Evolutionary conservation across 2,888 invertebrate species (phyloP).

Genomic region (Neria commutata): DNA sequence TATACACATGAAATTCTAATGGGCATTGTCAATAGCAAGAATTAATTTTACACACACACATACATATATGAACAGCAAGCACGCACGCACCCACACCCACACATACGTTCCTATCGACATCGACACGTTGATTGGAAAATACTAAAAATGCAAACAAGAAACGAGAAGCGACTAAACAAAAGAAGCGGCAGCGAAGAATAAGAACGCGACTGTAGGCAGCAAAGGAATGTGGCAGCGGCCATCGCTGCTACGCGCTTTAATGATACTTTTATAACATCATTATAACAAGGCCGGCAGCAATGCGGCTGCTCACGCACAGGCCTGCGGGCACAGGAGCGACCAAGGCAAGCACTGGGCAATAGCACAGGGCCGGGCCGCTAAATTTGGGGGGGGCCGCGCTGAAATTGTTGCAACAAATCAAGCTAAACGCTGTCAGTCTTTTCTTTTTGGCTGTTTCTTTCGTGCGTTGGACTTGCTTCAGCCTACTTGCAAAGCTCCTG

Average conservation of each 20-base stretch:
- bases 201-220: neutral
- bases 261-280: neutral
- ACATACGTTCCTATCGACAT: neutral
- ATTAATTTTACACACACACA: neutral
- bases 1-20: slow-evolving; percentile 2
- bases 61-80: neutral
- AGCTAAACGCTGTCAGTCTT: neutral
- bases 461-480: neutral
- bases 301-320: too few relatives aligned
- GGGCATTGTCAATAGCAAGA: neutral
- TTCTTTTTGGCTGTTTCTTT: neutral
- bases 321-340: too few relatives aligned
- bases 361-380: too few relatives aligned
- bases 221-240: neutral
- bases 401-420: too few relatives aligned
- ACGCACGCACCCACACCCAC: neutral
- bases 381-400: too few relatives aligned
- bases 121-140: neutral
- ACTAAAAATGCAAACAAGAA: neutral
- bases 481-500: neutral
- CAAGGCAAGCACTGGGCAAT: too few relatives aligned
- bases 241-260: neutral
- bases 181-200: neutral
- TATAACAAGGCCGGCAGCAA: too few relatives aligned
- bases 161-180: neutral